Percentiles rank a stretch among this genome's conserved stretches.
phyloP scores from a whole-genome alignment of 2,888 invertebrate species.

The Papilio elwesi region DNA sequence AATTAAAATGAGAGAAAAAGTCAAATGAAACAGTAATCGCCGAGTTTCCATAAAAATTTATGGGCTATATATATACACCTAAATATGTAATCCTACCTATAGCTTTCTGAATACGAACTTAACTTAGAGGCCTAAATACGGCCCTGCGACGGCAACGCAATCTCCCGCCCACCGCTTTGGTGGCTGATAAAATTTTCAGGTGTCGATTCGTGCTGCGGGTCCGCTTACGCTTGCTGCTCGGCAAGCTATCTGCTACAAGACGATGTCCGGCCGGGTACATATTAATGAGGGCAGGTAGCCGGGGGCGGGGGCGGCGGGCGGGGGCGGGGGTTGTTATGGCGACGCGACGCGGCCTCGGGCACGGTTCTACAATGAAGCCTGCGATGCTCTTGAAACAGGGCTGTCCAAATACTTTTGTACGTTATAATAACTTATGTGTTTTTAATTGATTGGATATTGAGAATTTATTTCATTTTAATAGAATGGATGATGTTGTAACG shows the following conservation, averaged over 20 bases:
- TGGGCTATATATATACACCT: not conserved
- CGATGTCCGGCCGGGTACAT: slow-evolving; percentile 77
- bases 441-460: not conserved
- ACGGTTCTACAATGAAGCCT: slow-evolving; percentile 72
- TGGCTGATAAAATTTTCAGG: slow-evolving; percentile 52
- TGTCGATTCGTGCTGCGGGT: slow-evolving; percentile 53
- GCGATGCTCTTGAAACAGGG: slow-evolving; percentile 57
- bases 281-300: slow-evolving; percentile 77
- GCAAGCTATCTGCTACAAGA: slow-evolving; percentile 62
- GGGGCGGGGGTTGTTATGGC: slow-evolving; percentile 67
- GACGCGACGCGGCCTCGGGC: slow-evolving; percentile 79
- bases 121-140: not conserved
- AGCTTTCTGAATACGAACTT: not conserved
- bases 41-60: not conserved
- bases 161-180: slow-evolving; percentile 4
- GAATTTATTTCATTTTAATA: no score
- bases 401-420: slow-evolving; percentile 33
- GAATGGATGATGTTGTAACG: no score
- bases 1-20: no score
- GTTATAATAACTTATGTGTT: not conserved
- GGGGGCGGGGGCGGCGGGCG: slow-evolving; percentile 49
- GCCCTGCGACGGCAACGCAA: not conserved
- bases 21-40: not conserved
- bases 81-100: not conserved
- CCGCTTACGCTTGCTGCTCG: slow-evolving; percentile 38